These are phyloP conservation scores for Scrobipalpa costella DNA, from an alignment of 2,888 invertebrate species.

Conservation along the genomic window DNA sequence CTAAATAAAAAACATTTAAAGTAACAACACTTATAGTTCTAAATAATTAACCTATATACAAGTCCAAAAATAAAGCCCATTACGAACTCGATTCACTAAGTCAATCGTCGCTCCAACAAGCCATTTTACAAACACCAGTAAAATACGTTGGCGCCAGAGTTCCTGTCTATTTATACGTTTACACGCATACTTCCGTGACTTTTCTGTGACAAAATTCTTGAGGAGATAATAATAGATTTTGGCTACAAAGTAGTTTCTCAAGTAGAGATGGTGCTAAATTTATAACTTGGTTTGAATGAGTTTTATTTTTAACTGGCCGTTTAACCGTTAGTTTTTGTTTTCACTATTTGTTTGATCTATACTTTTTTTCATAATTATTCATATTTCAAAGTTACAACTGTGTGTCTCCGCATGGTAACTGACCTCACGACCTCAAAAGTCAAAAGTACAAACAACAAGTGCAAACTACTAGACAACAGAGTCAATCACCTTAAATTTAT, in stretches of 20 bases:
- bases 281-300: conserved; percentile 6
- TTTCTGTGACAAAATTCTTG: conserved; percentile 28
- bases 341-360: too few species aligned
- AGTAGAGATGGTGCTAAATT: not conserved
- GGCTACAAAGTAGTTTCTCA: not conserved
- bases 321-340: too few species aligned
- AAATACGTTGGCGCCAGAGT: conserved; percentile 25
- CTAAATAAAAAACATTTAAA: not conserved
- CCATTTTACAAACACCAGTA: conserved; percentile 20
- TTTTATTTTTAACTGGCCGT: not conserved
- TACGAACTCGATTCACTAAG: conserved; percentile 16
- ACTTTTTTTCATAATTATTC: not conserved
- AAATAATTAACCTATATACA: conserved; percentile 4
- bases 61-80: conserved; percentile 10
- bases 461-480: too few species aligned
- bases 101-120: conserved; percentile 21
- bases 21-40: not conserved
- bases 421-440: too few species aligned
- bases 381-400: too few species aligned
- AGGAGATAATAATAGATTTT: conserved; percentile 23
- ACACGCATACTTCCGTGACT: conserved; percentile 27
- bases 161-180: conserved; percentile 21
- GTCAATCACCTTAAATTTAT: too few species aligned
- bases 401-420: too few species aligned
- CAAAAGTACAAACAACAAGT: too few species aligned